phyloP scores from a whole-genome alignment of 1,140 invertebrate species.

The Nautilus pompilius region DNA sequence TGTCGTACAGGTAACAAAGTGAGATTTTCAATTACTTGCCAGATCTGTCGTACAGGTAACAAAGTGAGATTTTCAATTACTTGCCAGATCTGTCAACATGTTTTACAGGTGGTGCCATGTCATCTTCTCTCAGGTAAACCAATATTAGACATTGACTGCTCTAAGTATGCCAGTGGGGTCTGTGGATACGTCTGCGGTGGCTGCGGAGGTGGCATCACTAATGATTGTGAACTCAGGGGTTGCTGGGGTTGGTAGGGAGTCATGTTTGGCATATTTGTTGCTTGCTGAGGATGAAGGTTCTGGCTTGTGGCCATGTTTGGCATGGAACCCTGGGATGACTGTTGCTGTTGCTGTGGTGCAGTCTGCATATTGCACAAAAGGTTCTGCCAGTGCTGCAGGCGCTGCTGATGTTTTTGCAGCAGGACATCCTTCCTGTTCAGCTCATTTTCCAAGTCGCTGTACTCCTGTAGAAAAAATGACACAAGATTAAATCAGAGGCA shows the following conservation, averaged over 20 bases:
- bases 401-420: constrained; percentile 84
- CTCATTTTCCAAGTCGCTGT: constrained; percentile 78
- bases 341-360: constrained; percentile 5
- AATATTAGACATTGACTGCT: constrained; percentile 80
- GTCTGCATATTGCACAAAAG: constrained; percentile 58
- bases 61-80: no score
- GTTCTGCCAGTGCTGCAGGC: constrained; percentile 84
- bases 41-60: no score
- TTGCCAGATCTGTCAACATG: no score
- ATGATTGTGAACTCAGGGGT: constrained; percentile 42
- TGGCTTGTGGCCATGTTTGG: constrained; percentile 12
- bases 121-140: constrained; percentile 65
- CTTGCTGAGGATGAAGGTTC: no score
- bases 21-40: no score
- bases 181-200: constrained; percentile 59
- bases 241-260: constrained; percentile 24
- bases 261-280: not conserved
- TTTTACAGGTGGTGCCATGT: no score
- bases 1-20: no score
- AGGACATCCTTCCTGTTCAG: constrained; percentile 82
- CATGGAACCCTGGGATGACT: constrained; percentile 57
- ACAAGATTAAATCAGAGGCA: not conserved
- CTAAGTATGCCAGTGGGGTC: constrained; percentile 72
- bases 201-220: constrained; percentile 31
- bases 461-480: constrained; percentile 62